Evolutionary conservation across 2,113 vertebrate genomes (phyloP).

Genomic region (Albula glossodonta): DNA sequence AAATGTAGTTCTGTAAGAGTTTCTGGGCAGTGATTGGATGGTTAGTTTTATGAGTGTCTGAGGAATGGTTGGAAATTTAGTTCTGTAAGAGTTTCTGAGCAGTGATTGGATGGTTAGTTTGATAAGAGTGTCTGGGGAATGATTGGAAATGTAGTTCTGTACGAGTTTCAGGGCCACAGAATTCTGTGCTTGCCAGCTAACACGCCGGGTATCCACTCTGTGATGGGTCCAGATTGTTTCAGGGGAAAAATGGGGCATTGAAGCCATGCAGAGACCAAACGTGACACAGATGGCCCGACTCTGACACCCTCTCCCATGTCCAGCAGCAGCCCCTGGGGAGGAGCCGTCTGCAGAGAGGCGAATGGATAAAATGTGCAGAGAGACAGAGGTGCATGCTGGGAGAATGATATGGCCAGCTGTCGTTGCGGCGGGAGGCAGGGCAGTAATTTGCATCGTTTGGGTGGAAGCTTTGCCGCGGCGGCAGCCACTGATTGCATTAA

Average conservation of each 20-base stretch:
- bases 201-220: no score
- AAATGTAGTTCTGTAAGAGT: background rate
- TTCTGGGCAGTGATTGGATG: background rate
- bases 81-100: no score
- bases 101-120: background rate
- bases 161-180: no score
- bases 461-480: background rate
- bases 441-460: background rate
- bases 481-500: background rate
- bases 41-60: background rate
- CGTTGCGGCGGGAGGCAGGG: background rate
- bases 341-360: background rate
- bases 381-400: background rate
- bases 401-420: background rate
- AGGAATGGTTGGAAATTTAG: no score
- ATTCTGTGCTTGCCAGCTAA: no score
- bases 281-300: background rate
- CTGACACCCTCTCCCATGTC: background rate
- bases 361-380: background rate
- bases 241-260: background rate
- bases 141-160: background rate
- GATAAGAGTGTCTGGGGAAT: background rate
- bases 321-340: background rate
- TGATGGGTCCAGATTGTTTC: background rate
- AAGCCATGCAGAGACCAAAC: background rate